Evolutionary conservation across 2,888 invertebrate genomes (phyloP), one percentile per base, ranked within the genome.

Genomic region (Lycaena phlaeas): DNA sequence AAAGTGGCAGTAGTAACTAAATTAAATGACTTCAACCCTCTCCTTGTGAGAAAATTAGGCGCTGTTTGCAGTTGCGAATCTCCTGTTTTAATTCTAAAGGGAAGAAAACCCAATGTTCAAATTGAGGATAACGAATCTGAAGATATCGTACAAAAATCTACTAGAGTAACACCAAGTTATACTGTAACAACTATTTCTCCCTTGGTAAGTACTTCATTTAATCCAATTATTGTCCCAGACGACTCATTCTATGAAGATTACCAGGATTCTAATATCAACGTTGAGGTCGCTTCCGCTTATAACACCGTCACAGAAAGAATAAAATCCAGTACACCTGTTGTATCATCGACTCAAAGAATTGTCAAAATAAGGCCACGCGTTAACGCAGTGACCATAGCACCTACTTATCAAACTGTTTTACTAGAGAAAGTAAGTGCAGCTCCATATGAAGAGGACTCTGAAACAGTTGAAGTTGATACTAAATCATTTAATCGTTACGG

Each of bases 61-160:
- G 91, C 91, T 2, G 90, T 91, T 39, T 92, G 92, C 51, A 91
- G 90, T 40, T 92, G 92, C 57, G 85, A 86, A 48, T 87, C 88
- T 1, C 88, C 88, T 34, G 71, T 86, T 1, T 52, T 88, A 25
- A 71, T 77, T 14, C 64, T 88, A 1, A 79, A 85, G 54, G 86
- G 86, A 52, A 78, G 55, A 45, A 71, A 75, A 51, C 81, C 81
- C 2, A 68, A 59, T 41, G 54, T 55, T 4, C 68, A 69, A 48
- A 49, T 50, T n/a, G 61, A 60, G 38, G 48, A 49, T 9, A 11
- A 15, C 2, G 31, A 30, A 14, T 15, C 22, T 26, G 70, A 69
- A 4, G 62, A 68, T 26, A 53, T 61, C 15, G 51, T 52, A 11
- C 70, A 73, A 36, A 78, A 70, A 38, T 75, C 77, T 44, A 65